Evolutionary conservation across 2,113 vertebrate genomes (phyloP).

Genomic region (Terrapene triunguis): DNA sequence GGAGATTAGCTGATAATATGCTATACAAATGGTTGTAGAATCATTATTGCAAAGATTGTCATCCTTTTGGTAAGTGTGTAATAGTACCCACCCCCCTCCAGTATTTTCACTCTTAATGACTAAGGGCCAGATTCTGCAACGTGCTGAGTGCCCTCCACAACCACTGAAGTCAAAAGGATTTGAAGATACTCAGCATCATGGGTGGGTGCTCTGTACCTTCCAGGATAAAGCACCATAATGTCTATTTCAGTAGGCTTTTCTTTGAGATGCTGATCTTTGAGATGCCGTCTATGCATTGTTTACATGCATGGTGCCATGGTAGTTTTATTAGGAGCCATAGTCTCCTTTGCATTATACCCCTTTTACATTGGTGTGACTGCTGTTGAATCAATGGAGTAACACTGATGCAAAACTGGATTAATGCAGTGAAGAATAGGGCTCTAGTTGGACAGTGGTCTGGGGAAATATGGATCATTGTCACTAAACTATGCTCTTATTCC

Average conservation of each 20-base stretch:
- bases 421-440: slow-evolving; percentile 4
- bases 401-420: not conserved
- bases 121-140: not conserved
- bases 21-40: slow-evolving; percentile 55
- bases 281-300: not conserved
- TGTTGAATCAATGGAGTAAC: not conserved
- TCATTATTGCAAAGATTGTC: slow-evolving; percentile 54
- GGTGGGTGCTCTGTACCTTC: not conserved
- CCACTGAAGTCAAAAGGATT: not conserved
- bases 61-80: not conserved
- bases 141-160: not conserved
- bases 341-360: not conserved
- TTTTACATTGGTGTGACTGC: slow-evolving; percentile 23
- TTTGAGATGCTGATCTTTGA: not conserved
- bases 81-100: not conserved
- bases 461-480: slow-evolving; percentile 30
- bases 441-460: not conserved
- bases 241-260: slow-evolving; percentile 5
- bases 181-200: not conserved
- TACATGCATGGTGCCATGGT: not conserved
- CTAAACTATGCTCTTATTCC: not conserved
- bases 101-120: not conserved
- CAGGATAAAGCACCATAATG: not conserved
- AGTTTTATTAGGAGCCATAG: not conserved
- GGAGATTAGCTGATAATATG: slow-evolving; percentile 69